Evolutionary conservation across 64 coral and sea anemone species (phyloP), one percentile per base, ranked within the genome.

Genomic region (Anthopleura sola): DNA sequence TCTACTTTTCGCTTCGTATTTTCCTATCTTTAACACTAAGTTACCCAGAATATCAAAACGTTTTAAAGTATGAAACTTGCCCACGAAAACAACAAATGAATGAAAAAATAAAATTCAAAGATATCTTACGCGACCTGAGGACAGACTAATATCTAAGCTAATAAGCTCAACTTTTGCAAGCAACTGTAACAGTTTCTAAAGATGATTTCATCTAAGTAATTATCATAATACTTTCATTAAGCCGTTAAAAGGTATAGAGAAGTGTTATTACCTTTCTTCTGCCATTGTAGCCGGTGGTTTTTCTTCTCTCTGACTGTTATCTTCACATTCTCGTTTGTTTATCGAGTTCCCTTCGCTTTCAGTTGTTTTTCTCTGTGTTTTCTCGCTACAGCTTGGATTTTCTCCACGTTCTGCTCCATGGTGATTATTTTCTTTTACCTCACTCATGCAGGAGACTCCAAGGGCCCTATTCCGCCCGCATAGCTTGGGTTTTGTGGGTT

Each of bases 401-500:
- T 83, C 50, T 54, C 29, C 50, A 12, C 26, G 50, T 56, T n/a
- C 32, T 50, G 12, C 46, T 55, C 82, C 82, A 83, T 83, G 82
- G 32, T 83, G 82, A 36, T 37, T 54, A 8, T 60, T 83, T 56
- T 50, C 48, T 54, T 36, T 83, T 83, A 36, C 49, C 31, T 83
- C 51, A 83, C 82, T 83, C 82, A 83, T 83, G 50, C 82, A 83
- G 82, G 44, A 83, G 82, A 58, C 82, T 83, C 32, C 55, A 60
- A 83, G 82, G 36, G 53, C 50, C 55, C n/a, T 83, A 60, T 56
- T 83, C 82, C 36, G 82, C 49, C 51, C 55, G 24, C 49, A 83
- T 56, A n/a, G 18, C 49, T 54, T 55, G 51, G 24, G 49, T 34
- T 60, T 55, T 83, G 2, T 14, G 49, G 47, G 48, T 37, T 83